Percentiles rank a stretch among this genome's conserved stretches.
Conservation (phyloP, 37 sponge, comb jelly and placozoan species). For the Halichondria panicea region DNA sequence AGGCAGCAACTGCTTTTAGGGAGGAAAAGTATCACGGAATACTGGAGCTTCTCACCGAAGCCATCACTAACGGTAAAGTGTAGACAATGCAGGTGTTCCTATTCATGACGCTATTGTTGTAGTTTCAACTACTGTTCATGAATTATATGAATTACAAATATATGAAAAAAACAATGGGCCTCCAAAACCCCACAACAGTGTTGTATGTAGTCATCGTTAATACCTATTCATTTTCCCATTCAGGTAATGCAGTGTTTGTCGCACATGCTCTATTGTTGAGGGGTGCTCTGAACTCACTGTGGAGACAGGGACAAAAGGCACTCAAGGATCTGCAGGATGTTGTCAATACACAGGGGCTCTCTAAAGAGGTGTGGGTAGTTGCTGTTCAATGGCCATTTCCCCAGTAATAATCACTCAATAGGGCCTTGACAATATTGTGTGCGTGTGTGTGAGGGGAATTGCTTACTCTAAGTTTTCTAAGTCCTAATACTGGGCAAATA, state of each 20-base stretch:
- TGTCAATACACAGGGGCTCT: constrained; percentile 10
- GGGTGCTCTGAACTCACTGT: constrained; percentile 38
- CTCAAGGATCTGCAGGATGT: constrained; percentile 32
- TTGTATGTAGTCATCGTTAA: too few relatives aligned
- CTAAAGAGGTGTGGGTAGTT: constrained; percentile 9
- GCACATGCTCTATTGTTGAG: constrained; percentile 43
- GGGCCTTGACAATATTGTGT: too few relatives aligned
- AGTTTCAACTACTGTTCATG: too few relatives aligned
- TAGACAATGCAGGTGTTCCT: background rate
- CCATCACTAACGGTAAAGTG: constrained; percentile 37
- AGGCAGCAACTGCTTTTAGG: constrained; percentile 40
- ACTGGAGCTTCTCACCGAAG: constrained; percentile 33
- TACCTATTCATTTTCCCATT: background rate
- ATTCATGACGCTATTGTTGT: background rate
- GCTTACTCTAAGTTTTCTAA: too few relatives aligned
- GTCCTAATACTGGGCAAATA: too few relatives aligned
- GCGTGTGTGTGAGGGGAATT: too few relatives aligned
- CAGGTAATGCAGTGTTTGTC: constrained; percentile 47
- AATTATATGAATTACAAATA: too few relatives aligned
- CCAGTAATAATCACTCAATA: too few relatives aligned
- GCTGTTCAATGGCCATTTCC: too few relatives aligned
- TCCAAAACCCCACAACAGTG: too few relatives aligned
- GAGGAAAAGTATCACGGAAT: constrained; percentile 15
- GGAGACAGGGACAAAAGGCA: constrained; percentile 42
- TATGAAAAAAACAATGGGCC: too few relatives aligned